Conservation (phyloP, 2,888 invertebrate species). For the Luffia ferchaultella region DNA sequence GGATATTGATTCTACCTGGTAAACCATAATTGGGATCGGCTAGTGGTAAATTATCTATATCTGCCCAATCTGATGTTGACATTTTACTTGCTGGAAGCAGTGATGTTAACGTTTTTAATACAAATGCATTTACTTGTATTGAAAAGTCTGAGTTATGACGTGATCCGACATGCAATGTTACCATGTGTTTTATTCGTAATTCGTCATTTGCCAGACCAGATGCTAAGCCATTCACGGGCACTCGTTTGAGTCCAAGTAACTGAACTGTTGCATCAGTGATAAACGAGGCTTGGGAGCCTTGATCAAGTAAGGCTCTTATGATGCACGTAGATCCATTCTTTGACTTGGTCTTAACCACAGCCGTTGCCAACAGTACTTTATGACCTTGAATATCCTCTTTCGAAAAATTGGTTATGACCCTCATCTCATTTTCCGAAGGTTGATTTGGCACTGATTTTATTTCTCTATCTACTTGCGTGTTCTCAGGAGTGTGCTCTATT, state of each 20-base stretch:
- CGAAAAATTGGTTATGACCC: slow-evolving; percentile 6
- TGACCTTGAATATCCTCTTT: slow-evolving; percentile 3
- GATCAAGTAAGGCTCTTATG: slow-evolving; percentile 18
- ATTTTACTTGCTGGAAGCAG: slow-evolving; percentile 11
- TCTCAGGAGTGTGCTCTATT: not conserved
- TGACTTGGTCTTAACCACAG: slow-evolving; percentile 15
- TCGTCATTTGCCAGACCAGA: slow-evolving; percentile 16
- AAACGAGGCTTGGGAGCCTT: slow-evolving; percentile 20
- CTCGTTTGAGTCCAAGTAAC: slow-evolving; percentile 14
- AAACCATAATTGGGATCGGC: slow-evolving; percentile 14
- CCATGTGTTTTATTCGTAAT: slow-evolving; percentile 11
- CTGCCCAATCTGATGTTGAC: slow-evolving; percentile 10
- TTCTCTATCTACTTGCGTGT: not conserved
- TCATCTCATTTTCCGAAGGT: not conserved
- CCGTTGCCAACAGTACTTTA: slow-evolving; percentile 19
- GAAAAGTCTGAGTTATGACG: slow-evolving; percentile 5
- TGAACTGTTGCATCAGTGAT: slow-evolving; percentile 19
- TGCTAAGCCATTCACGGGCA: slow-evolving; percentile 14
- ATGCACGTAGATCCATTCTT: slow-evolving; percentile 7
- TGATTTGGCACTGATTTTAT: too few relatives aligned
- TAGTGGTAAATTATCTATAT: slow-evolving; percentile 10
- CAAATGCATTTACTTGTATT: slow-evolving; percentile 15
- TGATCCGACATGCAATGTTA: slow-evolving; percentile 12
- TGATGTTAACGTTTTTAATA: too few relatives aligned
- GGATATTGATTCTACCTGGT: slow-evolving; percentile 15